Evolutionary conservation across 2,888 invertebrate species (phyloP).

Genomic region (Mesorhabditis sp.): DNA sequence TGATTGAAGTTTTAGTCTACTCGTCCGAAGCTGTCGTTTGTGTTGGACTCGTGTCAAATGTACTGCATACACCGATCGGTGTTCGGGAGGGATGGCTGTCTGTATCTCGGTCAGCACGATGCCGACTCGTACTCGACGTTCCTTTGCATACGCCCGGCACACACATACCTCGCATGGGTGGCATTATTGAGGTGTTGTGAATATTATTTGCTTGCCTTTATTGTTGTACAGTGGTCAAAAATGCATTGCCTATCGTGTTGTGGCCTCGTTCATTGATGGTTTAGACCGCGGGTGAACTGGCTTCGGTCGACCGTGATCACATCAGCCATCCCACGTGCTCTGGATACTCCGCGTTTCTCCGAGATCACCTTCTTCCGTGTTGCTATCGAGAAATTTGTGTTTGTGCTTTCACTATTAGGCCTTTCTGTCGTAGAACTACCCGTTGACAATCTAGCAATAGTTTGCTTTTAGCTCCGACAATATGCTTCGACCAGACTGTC

Average conservation of each 20-base stretch:
- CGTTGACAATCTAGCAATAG: not conserved
- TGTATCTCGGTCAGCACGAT: slow-evolving; percentile 23
- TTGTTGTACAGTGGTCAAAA: too few species aligned
- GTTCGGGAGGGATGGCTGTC: slow-evolving; percentile 26
- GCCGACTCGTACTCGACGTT: slow-evolving; percentile 1
- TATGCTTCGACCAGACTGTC: not conserved
- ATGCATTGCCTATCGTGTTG: too few species aligned
- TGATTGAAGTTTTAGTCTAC: slow-evolving; percentile 12
- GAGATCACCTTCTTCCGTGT: not conserved
- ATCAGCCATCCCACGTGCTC: not conserved
- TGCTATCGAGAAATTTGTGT: slow-evolving; percentile 3
- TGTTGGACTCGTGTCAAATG: slow-evolving; percentile 26
- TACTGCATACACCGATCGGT: slow-evolving; percentile 34
- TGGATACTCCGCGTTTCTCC: not conserved
- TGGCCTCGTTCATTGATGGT: not conserved
- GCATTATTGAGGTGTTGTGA: not conserved
- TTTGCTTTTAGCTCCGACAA: not conserved
- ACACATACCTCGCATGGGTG: slow-evolving; percentile 21
- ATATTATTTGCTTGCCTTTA: too few species aligned
- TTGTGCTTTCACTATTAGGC: not conserved
- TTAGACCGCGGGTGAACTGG: not conserved
- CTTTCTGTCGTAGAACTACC: not conserved
- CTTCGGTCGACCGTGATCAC: not conserved
- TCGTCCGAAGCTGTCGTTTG: slow-evolving; percentile 17
- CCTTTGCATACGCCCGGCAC: slow-evolving; percentile 13